phyloP scores from a whole-genome alignment of 2,113 vertebrate genomes.

The Anoura caudifer region DNA sequence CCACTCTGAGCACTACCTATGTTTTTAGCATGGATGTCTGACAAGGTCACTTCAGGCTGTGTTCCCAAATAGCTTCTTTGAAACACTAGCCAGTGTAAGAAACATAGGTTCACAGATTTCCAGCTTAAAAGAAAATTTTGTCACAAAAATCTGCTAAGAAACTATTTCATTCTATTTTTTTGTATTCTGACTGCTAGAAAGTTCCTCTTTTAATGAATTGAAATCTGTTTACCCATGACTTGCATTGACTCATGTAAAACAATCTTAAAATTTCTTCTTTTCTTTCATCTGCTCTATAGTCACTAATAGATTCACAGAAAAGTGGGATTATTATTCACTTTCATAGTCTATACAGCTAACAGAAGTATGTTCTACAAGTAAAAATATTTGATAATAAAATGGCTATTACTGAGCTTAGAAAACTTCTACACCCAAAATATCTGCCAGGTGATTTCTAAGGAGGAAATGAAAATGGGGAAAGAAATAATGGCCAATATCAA shows the following conservation, averaged over 20 bases:
- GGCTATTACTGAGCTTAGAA: not conserved
- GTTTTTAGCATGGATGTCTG: not conserved
- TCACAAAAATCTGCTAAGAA: not conserved
- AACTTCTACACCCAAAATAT: not conserved
- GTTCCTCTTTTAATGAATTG: not conserved
- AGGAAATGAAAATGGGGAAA: not conserved
- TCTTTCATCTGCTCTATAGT: not conserved
- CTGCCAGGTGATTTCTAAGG: not conserved
- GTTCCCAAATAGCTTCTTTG: not conserved
- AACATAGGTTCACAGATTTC: not conserved
- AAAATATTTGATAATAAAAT: not conserved
- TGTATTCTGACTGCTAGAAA: not conserved
- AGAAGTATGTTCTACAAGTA: not conserved
- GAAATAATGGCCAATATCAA: not conserved
- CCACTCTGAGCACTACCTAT: not conserved
- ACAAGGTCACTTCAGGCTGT: not conserved
- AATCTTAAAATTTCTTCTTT: not conserved
- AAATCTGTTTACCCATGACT: not conserved
- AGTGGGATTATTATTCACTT: not conserved
- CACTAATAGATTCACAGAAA: not conserved
- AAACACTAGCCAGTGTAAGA: not conserved
- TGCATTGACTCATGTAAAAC: not conserved
- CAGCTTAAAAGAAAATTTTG: not conserved
- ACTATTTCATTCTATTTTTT: not conserved
- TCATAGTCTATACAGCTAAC: not conserved